These are phyloP conservation scores for Xerus inauris DNA, from an alignment of 2,113 vertebrate genomes.

Conservation along the genomic window DNA sequence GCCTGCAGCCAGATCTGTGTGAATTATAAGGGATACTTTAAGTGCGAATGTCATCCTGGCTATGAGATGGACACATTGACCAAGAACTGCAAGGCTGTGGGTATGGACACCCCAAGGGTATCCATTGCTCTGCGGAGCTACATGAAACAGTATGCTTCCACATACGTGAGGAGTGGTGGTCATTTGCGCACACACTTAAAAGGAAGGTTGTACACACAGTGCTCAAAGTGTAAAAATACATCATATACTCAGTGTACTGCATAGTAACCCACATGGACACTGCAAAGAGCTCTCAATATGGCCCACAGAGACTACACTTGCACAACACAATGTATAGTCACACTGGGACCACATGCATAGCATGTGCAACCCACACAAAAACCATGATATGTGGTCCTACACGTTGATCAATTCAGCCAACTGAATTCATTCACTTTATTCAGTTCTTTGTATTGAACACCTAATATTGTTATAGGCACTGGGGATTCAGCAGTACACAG, in stretches of 20 bases:
- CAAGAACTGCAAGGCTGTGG: constrained; percentile 98
- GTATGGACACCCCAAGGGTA: constrained; percentile 86
- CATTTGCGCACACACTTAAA: neutral
- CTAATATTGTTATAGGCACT: neutral
- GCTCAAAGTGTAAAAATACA: neutral
- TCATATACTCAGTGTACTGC: too few relatives aligned
- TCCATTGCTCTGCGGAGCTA: neutral
- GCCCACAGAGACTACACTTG: neutral
- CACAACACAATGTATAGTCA: neutral
- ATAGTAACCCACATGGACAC: neutral
- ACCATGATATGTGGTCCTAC: rapidly evolving
- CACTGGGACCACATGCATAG: neutral
- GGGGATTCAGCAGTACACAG: neutral
- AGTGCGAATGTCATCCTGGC: constrained; percentile 98
- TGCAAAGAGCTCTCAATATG: neutral
- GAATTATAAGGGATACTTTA: constrained; percentile 99
- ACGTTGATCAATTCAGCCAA: neutral
- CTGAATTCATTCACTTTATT: neutral
- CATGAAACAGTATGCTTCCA: neutral
- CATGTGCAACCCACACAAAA: too few relatives aligned
- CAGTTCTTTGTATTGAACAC: neutral
- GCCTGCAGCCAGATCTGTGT: constrained; percentile 99
- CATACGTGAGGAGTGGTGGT: neutral
- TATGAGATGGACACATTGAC: constrained; percentile 97
- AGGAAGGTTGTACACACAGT: neutral